Percentiles rank a stretch among this genome's conserved stretches.
These are phyloP conservation scores for Rutpela maculata DNA, from an alignment of 2,888 invertebrate genomes.

Conservation along the genomic window DNA sequence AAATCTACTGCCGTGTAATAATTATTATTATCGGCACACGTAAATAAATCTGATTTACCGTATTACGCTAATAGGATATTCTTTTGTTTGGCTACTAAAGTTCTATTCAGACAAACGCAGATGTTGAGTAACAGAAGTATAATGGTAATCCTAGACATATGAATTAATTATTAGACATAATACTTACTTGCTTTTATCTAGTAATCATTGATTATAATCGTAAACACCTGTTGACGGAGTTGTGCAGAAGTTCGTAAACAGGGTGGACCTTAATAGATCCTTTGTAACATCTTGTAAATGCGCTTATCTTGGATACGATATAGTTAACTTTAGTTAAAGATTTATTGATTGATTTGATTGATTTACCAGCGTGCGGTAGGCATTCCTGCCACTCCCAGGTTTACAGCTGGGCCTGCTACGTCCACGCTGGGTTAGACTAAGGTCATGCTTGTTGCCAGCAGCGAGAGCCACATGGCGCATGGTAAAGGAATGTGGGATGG, in stretches of 20 bases:
- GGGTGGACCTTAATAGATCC: not conserved
- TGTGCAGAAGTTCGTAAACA: not conserved
- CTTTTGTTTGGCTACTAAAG: slow-evolving; percentile 20
- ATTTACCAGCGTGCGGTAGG: too few species aligned
- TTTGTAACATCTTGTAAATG: too few species aligned
- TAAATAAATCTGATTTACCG: slow-evolving; percentile 35
- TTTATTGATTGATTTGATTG: too few species aligned
- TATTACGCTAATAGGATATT: slow-evolving; percentile 36
- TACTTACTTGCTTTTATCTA: not conserved
- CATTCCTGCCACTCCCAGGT: too few species aligned
- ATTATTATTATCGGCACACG: slow-evolving; percentile 27
- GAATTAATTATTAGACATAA: not conserved
- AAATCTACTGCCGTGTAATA: slow-evolving; percentile 27
- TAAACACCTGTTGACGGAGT: slow-evolving; percentile 13
- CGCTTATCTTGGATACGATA: too few species aligned
- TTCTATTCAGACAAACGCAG: slow-evolving; percentile 1
- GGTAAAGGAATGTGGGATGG: too few species aligned
- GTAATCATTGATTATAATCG: not conserved
- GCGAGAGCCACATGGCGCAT: too few species aligned
- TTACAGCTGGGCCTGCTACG: too few species aligned
- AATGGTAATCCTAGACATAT: slow-evolving; percentile 13
- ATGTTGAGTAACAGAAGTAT: slow-evolving; percentile 8
- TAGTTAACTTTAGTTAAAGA: too few species aligned
- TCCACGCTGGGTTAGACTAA: too few species aligned
- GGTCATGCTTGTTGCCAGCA: too few species aligned